Evolutionary conservation across 2,113 vertebrate species (phyloP).

Genomic region (chimpanzee (Pan troglodytes)): NHGRI_mPanTro3-v2.1_pri NC_072419.2:30905501-30906000

Average conservation of each 20-base stretch:
- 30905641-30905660: neutral
- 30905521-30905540: neutral
- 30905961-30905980: neutral
- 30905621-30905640: neutral
- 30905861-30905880: no score
- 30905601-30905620: neutral
- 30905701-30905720: neutral
- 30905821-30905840: neutral
- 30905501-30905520: no score
- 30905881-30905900: neutral
- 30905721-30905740: neutral
- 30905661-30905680: neutral
- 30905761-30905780: neutral
- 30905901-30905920: no score
- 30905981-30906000: neutral
- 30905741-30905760: neutral
- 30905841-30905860: neutral
- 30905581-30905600: neutral
- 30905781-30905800: neutral
- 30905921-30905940: no score
- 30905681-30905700: neutral
- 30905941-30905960: neutral
- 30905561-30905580: neutral
- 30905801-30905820: neutral
- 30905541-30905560: neutral